phyloP scores from a whole-genome alignment of 2,113 vertebrate genomes.

The Mungos mungo region DNA sequence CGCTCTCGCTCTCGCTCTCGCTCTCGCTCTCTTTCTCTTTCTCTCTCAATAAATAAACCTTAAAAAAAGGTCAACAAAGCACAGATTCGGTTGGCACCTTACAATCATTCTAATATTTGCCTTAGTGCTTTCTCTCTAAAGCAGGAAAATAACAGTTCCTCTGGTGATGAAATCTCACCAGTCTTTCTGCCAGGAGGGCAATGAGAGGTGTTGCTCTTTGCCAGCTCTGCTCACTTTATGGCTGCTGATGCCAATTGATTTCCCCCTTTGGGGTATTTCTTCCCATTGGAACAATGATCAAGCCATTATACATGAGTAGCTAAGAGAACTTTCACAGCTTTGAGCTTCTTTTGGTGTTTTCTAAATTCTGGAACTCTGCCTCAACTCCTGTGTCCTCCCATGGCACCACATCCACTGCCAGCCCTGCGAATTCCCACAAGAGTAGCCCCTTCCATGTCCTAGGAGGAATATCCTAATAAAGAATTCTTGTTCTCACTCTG shows the following conservation, averaged over 20 bases:
- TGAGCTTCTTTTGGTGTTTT: neutral
- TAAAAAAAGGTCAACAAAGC: neutral
- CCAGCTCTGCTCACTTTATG: neutral
- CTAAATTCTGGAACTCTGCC: neutral
- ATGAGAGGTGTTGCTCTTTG: accelerated
- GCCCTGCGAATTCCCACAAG: neutral
- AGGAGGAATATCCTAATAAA: neutral
- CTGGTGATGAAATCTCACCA: neutral
- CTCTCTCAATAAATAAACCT: too few species aligned
- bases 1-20: too few species aligned
- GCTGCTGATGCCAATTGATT: neutral
- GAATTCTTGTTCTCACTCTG: neutral
- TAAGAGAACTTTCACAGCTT: neutral
- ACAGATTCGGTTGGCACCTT: neutral
- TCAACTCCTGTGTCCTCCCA: neutral
- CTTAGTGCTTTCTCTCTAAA: neutral
- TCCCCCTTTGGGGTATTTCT: neutral
- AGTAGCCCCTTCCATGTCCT: neutral
- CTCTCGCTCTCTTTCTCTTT: too few species aligned
- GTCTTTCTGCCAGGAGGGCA: neutral
- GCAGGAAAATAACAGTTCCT: neutral
- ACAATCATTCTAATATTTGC: neutral
- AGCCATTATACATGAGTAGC: neutral
- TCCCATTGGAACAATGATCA: neutral
- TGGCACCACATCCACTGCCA: neutral